These are phyloP conservation scores for Cossypha heuglini DNA, from an alignment of 2,797 vertebrate genomes.

Conservation along the genomic window DNA sequence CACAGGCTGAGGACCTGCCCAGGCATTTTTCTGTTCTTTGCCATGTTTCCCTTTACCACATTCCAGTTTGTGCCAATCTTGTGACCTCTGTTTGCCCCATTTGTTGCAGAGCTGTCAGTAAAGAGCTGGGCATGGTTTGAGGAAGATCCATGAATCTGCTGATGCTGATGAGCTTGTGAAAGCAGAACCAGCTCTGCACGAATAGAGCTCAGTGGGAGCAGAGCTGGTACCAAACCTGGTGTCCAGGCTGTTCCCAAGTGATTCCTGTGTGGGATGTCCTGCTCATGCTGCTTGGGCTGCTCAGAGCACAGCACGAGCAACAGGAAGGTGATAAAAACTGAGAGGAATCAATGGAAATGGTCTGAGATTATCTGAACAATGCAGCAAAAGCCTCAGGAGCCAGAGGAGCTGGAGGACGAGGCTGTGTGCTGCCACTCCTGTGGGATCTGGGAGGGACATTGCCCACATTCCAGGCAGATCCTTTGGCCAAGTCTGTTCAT, in stretches of 20 bases:
- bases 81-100: not conserved
- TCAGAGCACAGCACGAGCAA: not conserved
- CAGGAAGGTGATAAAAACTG: not conserved
- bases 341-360: not conserved
- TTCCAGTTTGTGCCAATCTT: not conserved
- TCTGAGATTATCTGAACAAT: not conserved
- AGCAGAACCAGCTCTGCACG: not conserved
- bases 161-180: not conserved
- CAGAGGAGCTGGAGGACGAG: not conserved
- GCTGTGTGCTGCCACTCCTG: not conserved
- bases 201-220: not conserved
- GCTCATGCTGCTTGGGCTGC: not conserved
- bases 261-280: not conserved
- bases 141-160: not conserved
- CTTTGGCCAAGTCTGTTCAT: conserved; percentile 2
- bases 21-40: not conserved
- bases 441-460: not conserved
- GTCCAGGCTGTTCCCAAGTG: not conserved
- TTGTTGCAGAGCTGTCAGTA: not conserved
- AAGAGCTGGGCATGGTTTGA: not conserved
- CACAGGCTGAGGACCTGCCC: not conserved
- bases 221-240: not conserved
- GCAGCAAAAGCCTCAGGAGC: not conserved
- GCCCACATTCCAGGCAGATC: conserved; percentile 22
- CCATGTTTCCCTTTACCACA: not conserved